Percentiles rank a stretch among this genome's conserved stretches.
Evolutionary conservation across 2,113 vertebrate species (phyloP).

Genomic region (Rhea pennata): DNA sequence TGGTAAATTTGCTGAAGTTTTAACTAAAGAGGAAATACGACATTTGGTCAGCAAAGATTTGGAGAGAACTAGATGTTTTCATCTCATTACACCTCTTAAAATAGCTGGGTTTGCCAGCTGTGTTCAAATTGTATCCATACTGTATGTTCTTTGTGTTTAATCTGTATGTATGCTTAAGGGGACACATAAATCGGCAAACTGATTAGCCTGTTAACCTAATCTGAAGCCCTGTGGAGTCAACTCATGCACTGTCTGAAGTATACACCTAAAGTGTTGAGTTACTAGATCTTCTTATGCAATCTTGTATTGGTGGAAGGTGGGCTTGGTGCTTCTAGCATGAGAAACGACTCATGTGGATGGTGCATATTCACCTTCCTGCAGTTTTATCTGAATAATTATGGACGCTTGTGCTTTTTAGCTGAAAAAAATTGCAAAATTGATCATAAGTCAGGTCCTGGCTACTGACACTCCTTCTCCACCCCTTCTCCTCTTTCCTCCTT

Average conservation of each 20-base stretch:
- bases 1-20: neutral
- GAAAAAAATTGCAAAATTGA: neutral
- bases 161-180: neutral
- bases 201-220: neutral
- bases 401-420: neutral
- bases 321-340: neutral
- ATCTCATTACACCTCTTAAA: neutral
- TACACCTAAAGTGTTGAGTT: neutral
- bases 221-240: neutral
- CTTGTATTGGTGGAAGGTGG: neutral
- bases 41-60: neutral
- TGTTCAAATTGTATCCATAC: neutral
- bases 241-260: neutral
- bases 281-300: neutral
- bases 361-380: neutral
- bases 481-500: neutral
- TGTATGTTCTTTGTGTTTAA: neutral
- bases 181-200: neutral
- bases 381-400: neutral
- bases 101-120: neutral
- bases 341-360: neutral
- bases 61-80: neutral
- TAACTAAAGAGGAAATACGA: neutral
- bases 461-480: neutral
- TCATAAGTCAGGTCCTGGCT: neutral